phyloP scores from a whole-genome alignment of 2,113 vertebrate species.

The Xenus cinereus region DNA sequence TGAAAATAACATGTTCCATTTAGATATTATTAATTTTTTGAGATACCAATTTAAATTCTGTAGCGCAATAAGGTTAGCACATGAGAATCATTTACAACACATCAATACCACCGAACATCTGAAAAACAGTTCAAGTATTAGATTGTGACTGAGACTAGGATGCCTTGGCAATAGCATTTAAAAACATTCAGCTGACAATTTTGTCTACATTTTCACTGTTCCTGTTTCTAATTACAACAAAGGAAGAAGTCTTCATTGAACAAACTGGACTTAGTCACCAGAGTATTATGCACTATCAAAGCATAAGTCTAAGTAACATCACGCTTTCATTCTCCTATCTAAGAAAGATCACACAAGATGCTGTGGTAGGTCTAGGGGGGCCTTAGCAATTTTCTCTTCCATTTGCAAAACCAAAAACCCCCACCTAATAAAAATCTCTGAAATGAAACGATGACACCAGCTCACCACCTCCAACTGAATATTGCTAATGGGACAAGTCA shows the following conservation, averaged over 20 bases:
- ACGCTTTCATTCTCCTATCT: neutral
- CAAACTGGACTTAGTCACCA: neutral
- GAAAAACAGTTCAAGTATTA: slow-evolving; percentile 3
- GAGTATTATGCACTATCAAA: neutral
- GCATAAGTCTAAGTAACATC: neutral
- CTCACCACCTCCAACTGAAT: neutral
- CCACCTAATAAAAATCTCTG: neutral
- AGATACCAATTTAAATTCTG: slow-evolving; percentile 10
- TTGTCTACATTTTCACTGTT: neutral
- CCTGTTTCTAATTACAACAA: neutral
- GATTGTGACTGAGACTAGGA: neutral
- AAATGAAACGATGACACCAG: neutral
- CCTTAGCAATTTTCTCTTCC: neutral
- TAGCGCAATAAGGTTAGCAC: slow-evolving; percentile 29
- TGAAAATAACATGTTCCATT: slow-evolving; percentile 50
- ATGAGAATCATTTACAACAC: slow-evolving; percentile 6
- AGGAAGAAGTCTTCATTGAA: neutral
- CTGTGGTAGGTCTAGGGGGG: neutral
- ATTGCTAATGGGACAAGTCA: neutral
- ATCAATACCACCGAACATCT: neutral
- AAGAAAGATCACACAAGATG: neutral
- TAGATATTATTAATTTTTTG: slow-evolving; percentile 45
- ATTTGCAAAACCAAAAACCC: neutral
- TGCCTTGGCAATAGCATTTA: neutral
- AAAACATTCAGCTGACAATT: neutral